Percentiles rank a stretch among this genome's conserved stretches.
Evolutionary conservation across 2,888 invertebrate species (phyloP).

Genomic region (Danaus chrysippus): DNA sequence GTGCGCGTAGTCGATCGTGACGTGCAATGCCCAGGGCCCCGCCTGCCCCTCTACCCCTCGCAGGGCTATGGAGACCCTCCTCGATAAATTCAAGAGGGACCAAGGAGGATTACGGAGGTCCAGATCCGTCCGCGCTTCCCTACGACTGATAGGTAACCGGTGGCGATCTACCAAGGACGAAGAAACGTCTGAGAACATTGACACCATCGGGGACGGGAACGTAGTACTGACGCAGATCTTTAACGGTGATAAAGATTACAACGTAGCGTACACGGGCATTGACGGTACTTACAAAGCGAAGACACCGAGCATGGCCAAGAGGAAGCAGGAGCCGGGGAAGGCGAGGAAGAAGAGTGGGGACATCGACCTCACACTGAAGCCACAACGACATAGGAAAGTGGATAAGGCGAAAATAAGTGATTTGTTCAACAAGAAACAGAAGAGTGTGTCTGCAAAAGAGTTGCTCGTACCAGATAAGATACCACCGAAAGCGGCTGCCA

Average conservation of each 20-base stretch:
- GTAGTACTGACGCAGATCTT: slow-evolving; percentile 63
- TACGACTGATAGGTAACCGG: slow-evolving; percentile 82
- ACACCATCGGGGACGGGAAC: slow-evolving; percentile 58
- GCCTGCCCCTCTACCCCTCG: slow-evolving; percentile 59
- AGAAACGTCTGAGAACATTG: slow-evolving; percentile 52
- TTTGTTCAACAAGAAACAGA: slow-evolving; percentile 71
- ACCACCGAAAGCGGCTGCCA: slow-evolving; percentile 81
- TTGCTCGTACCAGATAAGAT: slow-evolving; percentile 71
- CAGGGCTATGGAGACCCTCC: slow-evolving; percentile 76
- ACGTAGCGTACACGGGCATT: slow-evolving; percentile 65
- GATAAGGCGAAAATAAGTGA: slow-evolving; percentile 72
- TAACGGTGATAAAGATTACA: slow-evolving; percentile 63
- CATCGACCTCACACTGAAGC: slow-evolving; percentile 64
- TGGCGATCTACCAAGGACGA: slow-evolving; percentile 75
- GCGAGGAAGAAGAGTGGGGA: slow-evolving; percentile 67
- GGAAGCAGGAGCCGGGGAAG: slow-evolving; percentile 55
- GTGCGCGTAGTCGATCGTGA: slow-evolving; percentile 70
- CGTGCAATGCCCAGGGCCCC: slow-evolving; percentile 73
- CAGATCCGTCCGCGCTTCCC: slow-evolving; percentile 84
- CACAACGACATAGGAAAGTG: slow-evolving; percentile 58
- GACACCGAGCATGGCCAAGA: slow-evolving; percentile 69
- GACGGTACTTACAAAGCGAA: slow-evolving; percentile 72
- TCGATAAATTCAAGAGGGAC: slow-evolving; percentile 74
- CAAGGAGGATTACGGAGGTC: slow-evolving; percentile 79
- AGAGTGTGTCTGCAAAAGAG: slow-evolving; percentile 67